Evolutionary conservation across 2,113 vertebrate species (phyloP), one percentile per base, ranked within the genome.

Genomic region (Pangasianodon gigas): DNA sequence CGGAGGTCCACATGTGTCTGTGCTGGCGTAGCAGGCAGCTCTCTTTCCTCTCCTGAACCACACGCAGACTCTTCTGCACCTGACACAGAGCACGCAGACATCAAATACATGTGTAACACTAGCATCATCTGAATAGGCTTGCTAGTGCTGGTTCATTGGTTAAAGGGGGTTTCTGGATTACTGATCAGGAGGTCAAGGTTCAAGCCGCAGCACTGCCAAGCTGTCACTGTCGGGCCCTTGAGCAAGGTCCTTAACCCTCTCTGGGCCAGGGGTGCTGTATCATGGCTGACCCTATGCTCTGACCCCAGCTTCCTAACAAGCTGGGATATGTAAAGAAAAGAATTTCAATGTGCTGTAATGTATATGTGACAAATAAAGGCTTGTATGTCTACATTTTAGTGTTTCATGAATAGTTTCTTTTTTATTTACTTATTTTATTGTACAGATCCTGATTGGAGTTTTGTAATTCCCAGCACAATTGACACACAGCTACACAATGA

Each of bases 1-100:
- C 98, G 84, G 94, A 93, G 96, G 96, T 97, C 98, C 98, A 99
- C 91, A 97, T 96, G 92, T 96, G 96, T 48, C 89, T 95, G 90
- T 99, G 98, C 88, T 97, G 97, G 88, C 96, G 97, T 91, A 97
- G 92, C 65, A 98, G 91, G 89, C 92, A 96, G 93, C 95, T 96
- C 80, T 98, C 96, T 94, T 96, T 98, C 89, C 94, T 96, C 80
- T 89, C 90, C 94, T 97, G 98, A 94, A 97, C 97, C 84, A 95
- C 94, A 92, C 95, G 95, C 81, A 95, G 87, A 86, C 93, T 94
- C 93, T 95, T 97, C 94, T 96, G 93, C 91, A 99, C 95, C 98
- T 90, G 90, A 92, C 74, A 90, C 26, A 88, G 62, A 93, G 89
- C 89, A 82, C 67, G 3, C 4, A 26, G 32, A 60, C 89, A 82